Evolutionary conservation across 2,888 invertebrate species (phyloP).

Genomic region (Drosophila aldrichi): DNA sequence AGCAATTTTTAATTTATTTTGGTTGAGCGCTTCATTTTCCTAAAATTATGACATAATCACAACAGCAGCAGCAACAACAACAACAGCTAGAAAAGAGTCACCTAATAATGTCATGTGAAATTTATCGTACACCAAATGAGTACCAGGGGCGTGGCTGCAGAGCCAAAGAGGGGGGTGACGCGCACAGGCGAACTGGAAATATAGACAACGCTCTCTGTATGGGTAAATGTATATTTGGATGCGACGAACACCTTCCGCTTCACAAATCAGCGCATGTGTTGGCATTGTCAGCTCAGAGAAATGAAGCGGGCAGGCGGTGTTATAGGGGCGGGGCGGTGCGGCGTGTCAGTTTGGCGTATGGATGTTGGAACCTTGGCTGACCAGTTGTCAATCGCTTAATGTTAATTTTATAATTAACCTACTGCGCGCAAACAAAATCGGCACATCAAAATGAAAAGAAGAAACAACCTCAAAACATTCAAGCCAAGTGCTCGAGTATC

Average conservation of each 20-base stretch:
- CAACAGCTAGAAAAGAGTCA: slow-evolving; percentile 60
- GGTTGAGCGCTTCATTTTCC: slow-evolving; percentile 80
- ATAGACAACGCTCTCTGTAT: slow-evolving; percentile 28
- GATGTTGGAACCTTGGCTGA: slow-evolving; percentile 59
- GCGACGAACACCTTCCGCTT: slow-evolving; percentile 79
- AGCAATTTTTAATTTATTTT: slow-evolving; percentile 82
- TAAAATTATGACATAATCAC: slow-evolving; percentile 82
- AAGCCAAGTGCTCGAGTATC: slow-evolving; percentile 49
- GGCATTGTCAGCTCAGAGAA: slow-evolving; percentile 43
- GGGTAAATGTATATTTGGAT: slow-evolving; percentile 69
- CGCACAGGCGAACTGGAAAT: slow-evolving; percentile 35
- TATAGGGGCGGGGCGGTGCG: no score
- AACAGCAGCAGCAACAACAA: slow-evolving; percentile 45
- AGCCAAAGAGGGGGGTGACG: background rate
- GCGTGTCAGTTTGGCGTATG: background rate
- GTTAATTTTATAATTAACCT: slow-evolving; percentile 76
- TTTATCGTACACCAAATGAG: slow-evolving; percentile 65
- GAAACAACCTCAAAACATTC: slow-evolving; percentile 19
- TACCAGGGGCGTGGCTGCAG: slow-evolving; percentile 53
- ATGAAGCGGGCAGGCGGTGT: background rate
- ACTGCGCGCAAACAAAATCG: slow-evolving; percentile 42
- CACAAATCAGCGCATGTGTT: slow-evolving; percentile 74
- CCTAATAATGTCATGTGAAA: slow-evolving; percentile 81
- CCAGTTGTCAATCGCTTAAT: slow-evolving; percentile 73
- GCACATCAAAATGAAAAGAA: slow-evolving; percentile 10